phyloP scores from a whole-genome alignment of 2,888 invertebrate species.

The Pristionchus exspectatus region DNA sequence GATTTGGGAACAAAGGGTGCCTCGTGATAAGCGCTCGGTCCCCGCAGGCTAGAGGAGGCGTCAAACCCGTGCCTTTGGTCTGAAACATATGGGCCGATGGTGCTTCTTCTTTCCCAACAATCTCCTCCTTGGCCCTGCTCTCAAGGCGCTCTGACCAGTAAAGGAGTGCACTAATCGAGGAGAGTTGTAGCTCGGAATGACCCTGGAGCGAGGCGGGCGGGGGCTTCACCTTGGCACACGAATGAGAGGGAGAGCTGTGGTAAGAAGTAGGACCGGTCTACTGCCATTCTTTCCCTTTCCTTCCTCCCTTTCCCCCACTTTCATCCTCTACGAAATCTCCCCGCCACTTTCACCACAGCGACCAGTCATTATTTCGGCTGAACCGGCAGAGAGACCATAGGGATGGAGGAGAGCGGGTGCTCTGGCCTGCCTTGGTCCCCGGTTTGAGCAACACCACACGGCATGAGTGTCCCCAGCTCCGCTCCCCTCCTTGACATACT shows the following conservation, averaged over 20 bases:
- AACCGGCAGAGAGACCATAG: neutral
- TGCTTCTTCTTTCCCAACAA: neutral
- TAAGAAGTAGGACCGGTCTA: constrained; percentile 51
- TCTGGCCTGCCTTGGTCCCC: constrained; percentile 58
- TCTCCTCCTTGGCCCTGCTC: neutral
- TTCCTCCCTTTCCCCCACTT: constrained; percentile 15
- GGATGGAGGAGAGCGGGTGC: constrained; percentile 11
- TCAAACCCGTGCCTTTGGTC: neutral
- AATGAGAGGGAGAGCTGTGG: constrained; percentile 31
- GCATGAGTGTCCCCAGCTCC: neutral
- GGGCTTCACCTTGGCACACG: constrained; percentile 44
- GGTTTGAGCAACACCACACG: neutral
- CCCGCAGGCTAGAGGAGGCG: neutral
- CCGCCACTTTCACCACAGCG: constrained; percentile 49
- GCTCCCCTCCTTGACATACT: constrained; percentile 25
- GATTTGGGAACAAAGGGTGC: neutral
- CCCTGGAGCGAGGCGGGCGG: neutral
- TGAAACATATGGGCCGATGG: constrained; percentile 22
- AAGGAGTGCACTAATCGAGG: neutral
- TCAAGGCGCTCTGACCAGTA: neutral
- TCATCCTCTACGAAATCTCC: constrained; percentile 15
- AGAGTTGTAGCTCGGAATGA: neutral
- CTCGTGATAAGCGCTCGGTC: neutral
- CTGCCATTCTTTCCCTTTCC: neutral
- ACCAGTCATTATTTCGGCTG: constrained; percentile 39